Conservation (phyloP, 2,888 invertebrate genomes). For the Myopa tessellatipennis region DNA sequence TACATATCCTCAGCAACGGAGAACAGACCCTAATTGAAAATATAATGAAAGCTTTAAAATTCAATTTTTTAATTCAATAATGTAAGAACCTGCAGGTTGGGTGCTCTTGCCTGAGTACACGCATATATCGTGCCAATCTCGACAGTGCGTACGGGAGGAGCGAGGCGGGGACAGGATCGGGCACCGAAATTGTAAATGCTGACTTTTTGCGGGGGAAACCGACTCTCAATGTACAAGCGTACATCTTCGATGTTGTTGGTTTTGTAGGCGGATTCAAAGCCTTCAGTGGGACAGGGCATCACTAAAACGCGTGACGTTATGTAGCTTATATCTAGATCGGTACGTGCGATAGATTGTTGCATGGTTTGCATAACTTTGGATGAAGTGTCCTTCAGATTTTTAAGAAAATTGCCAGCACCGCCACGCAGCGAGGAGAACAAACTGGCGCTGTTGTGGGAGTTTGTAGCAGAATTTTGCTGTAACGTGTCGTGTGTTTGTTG, state of each 20-base stretch:
- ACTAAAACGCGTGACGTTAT: conserved; percentile 91
- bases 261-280: conserved; percentile 91
- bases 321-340: conserved; percentile 91
- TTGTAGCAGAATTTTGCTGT: conserved; percentile 45
- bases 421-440: conserved; percentile 89
- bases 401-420: conserved; percentile 91
- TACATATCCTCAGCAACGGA: conserved; percentile 89
- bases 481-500: conserved; percentile 40
- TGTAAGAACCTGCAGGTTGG: conserved; percentile 73
- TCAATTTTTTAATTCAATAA: neutral
- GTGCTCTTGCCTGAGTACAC: conserved; percentile 77
- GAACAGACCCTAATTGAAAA: conserved; percentile 72
- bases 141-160: conserved; percentile 74
- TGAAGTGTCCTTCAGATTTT: conserved; percentile 95
- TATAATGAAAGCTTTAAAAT: neutral
- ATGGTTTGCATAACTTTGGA: conserved; percentile 97
- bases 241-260: conserved; percentile 95
- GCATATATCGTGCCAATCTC: conserved; percentile 77
- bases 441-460: conserved; percentile 68
- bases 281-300: conserved; percentile 96
- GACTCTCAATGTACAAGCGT: conserved; percentile 79
- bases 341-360: conserved; percentile 88
- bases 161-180: conserved; percentile 62
- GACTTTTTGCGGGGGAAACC: conserved; percentile 80
- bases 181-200: conserved; percentile 85